Evolutionary conservation across 2,888 invertebrate genomes (phyloP), one percentile per base, ranked within the genome.

Genomic region (Chymomyza procnemis): DNA sequence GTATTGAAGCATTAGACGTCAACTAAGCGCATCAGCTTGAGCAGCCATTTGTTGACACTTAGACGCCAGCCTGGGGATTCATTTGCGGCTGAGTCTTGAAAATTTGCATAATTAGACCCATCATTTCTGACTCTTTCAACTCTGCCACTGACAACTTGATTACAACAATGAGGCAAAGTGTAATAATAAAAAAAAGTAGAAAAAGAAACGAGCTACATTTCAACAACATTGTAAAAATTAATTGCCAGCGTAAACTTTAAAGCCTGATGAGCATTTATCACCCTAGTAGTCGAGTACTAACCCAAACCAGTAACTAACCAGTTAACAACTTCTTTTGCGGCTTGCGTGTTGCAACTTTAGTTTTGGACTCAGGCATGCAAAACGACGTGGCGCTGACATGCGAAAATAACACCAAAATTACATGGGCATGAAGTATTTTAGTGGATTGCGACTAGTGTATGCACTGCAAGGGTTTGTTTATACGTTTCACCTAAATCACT

Each of bases 151-250:
- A 81, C 81, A 81, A 81, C 85, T 81, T 81, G 85, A 81, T 81
- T 81, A 81, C 30, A 14, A 26, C 56, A 56, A 30, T 18, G 26
- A 26, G 54, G 56, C 56, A 56, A 26, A 56, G 12, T 12, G 34
- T 41, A 9, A 41, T 12, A 41, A 41, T 9, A 34, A 34, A 3
- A 9, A 26, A 56, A 34, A 34, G 30, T 30, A 3, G 9, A 34
- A 41, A 41, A 41, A 41, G 2, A 41, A 12, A 41, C 34, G 12
- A 12, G 34, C 34, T 3, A 41, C 80, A 84, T 81, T 82, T 81
- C 81, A 79, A 86, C 82, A 83, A 83, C 85, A 86, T 84, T 83
- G 83, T 86, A 86, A 84, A 86, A 84, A 87, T 85, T 82, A 83
- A 84, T 84, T 86, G 86, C 80, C 76, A 79, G 74, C 70, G 76